Evolutionary conservation across 1,140 invertebrate genomes (phyloP), one percentile per base, ranked within the genome.

Genomic region (Atta texana): DNA sequence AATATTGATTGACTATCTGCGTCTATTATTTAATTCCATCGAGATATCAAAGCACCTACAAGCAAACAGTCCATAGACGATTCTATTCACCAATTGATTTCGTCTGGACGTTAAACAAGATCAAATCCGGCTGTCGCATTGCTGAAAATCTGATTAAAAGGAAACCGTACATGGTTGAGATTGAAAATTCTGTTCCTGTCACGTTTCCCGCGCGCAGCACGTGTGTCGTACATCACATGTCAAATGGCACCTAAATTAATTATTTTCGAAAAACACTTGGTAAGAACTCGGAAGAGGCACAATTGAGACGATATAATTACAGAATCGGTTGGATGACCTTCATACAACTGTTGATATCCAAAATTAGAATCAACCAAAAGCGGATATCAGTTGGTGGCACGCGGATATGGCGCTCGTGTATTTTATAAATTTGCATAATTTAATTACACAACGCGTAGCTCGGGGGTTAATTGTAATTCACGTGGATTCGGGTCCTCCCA

Each of bases 131-230:
- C 14, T 51, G 69, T 72, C 63, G 24, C 80, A 44, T 84, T 90
- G 59, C 51, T 71, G 71, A 72, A 84, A 91, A 93, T 93, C 90
- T 88, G 59, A 86, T 92, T 92, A 92, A 77, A 82, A 86, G 21
- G 92, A 92, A 92, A 89, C 92, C 92, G 51, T 92, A 91, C 18
- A 8, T 24, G 44, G 61, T 6, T 78, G 18, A 72, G 53, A 86
- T 69, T 44, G 51, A 57, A 81, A 84, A 84, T 75, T 74, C 53
- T 51, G 18, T 57, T 71, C 55, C 39, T 59, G 69, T 84, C 80
- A 84, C 80, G 76, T 89, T 89, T 89, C 7, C 10, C 51, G 28
- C 44, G 28, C 39, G 39, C 10, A 1, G 16, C 55, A 74, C 57
- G 63, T 69, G 57, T n/a, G 6, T 21, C 51, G 5, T 3, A 21